Conservation (phyloP, 2,888 invertebrate genomes). For the Microdon myrmicae region DNA sequence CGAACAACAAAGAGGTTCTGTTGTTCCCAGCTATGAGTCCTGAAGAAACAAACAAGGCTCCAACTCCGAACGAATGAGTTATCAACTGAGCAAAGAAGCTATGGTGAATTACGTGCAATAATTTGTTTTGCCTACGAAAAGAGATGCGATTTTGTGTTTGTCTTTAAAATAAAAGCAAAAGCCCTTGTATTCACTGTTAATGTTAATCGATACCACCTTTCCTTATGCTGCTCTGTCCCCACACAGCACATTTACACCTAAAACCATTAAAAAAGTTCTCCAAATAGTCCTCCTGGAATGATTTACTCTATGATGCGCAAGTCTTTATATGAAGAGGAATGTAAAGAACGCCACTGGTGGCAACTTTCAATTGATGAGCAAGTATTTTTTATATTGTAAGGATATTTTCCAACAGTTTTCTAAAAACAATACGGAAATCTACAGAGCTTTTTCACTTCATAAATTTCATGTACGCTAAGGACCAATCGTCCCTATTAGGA, state of each 20-base stretch:
- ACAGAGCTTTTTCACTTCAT: slow-evolving; percentile 51
- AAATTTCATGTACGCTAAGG: too few relatives aligned
- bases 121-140: too few relatives aligned
- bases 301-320: slow-evolving; percentile 71
- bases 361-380: slow-evolving; percentile 83
- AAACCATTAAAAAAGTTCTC: slow-evolving; percentile 82
- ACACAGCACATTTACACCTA: too few relatives aligned
- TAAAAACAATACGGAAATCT: slow-evolving; percentile 49
- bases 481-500: slow-evolving; percentile 75
- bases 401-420: slow-evolving; percentile 58
- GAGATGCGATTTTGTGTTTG: too few relatives aligned
- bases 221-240: too few relatives aligned
- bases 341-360: slow-evolving; percentile 83
- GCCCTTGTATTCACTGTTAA: too few relatives aligned
- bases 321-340: slow-evolving; percentile 77
- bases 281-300: slow-evolving; percentile 73
- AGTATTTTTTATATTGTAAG: slow-evolving; percentile 72
- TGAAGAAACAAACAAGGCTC: slow-evolving; percentile 69
- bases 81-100: slow-evolving; percentile 10
- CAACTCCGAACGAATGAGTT: slow-evolving; percentile 31
- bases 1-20: slow-evolving; percentile 98
- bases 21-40: slow-evolving; percentile 99
- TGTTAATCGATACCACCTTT: too few relatives aligned
- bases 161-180: too few relatives aligned
- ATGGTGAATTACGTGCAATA: too few relatives aligned